Conservation (phyloP, 2,888 invertebrate species). For the Griposia aprilina region DNA sequence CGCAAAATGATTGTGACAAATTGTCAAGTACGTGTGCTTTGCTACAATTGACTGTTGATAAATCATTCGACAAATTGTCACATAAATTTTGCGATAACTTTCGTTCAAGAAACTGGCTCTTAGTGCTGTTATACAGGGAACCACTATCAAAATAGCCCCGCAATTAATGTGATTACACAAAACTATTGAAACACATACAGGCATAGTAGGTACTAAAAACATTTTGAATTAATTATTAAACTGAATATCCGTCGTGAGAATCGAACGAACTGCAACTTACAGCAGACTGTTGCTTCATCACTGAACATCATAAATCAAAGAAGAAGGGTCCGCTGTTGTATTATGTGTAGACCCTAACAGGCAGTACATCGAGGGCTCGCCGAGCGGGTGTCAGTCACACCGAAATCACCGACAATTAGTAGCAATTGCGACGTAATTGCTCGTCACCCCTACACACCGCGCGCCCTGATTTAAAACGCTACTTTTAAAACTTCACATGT, state of each 20-base stretch:
- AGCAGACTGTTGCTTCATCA: background rate
- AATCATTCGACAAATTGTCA: background rate
- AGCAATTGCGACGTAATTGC: slow-evolving; percentile 62
- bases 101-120: no score
- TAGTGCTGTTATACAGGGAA: background rate
- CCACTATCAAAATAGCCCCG: background rate
- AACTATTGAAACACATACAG: background rate
- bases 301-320: slow-evolving; percentile 12
- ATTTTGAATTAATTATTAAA: background rate
- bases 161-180: background rate
- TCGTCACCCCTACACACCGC: slow-evolving; percentile 52
- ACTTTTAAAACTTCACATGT: slow-evolving; percentile 46
- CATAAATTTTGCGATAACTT: no score
- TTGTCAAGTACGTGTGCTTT: background rate
- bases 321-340: slow-evolving; percentile 1
- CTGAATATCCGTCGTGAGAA: background rate
- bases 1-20: background rate
- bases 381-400: slow-evolving; percentile 62
- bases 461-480: slow-evolving; percentile 53
- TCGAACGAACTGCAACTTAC: background rate
- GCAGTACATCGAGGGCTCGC: slow-evolving; percentile 11
- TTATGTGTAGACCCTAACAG: slow-evolving; percentile 46
- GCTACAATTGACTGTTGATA: background rate
- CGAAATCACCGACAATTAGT: slow-evolving; percentile 65
- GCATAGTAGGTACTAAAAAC: background rate